These are phyloP conservation scores for Yasuhikotakia modesta DNA, from an alignment of 2,797 vertebrate species.

Conservation along the genomic window DNA sequence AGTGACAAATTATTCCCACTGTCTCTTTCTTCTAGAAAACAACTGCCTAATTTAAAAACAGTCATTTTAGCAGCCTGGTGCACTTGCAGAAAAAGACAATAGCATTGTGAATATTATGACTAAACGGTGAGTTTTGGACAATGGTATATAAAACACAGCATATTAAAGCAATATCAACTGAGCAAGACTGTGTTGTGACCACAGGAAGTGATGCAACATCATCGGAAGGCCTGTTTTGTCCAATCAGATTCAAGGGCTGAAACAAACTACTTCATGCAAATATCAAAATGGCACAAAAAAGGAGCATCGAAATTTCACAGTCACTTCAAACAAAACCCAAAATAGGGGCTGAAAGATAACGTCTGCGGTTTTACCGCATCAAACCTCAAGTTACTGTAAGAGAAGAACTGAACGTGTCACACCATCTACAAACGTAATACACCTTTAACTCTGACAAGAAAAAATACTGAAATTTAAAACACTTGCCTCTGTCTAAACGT, in stretches of 20 bases:
- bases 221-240: too few species aligned
- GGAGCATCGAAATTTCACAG: neutral
- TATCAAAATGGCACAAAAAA: neutral
- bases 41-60: neutral
- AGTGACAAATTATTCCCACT: constrained; percentile 34
- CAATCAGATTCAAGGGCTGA: too few species aligned
- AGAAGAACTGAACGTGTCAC: neutral
- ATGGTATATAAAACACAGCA: too few species aligned
- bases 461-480: constrained; percentile 13
- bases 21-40: neutral
- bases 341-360: neutral
- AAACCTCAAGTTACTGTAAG: constrained; percentile 9
- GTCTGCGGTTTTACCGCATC: neutral
- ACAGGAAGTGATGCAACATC: too few species aligned
- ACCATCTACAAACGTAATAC: neutral
- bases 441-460: constrained; percentile 20
- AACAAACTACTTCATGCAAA: neutral
- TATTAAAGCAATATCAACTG: too few species aligned
- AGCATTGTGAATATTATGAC: neutral
- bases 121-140: neutral
- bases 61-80: neutral
- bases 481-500: neutral
- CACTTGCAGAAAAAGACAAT: neutral
- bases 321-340: neutral
- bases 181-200: too few species aligned